These are phyloP conservation scores for Zaprionus capensis DNA, from an alignment of 1,140 invertebrate species.

Conservation along the genomic window DNA sequence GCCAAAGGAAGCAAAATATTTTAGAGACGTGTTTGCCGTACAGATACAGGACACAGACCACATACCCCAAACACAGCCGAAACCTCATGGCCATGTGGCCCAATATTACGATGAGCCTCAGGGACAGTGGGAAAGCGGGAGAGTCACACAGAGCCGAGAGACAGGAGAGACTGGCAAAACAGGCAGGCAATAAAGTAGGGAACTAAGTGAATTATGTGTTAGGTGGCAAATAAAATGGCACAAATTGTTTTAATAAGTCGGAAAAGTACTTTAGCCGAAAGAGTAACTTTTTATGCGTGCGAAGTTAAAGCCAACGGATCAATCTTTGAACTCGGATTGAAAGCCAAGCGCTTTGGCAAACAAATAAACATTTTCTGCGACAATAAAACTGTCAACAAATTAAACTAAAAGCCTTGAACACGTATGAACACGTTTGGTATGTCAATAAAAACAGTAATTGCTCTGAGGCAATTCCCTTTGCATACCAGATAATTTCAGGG, in stretches of 20 bases:
- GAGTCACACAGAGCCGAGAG: neutral
- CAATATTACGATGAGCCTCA: slow-evolving; percentile 51
- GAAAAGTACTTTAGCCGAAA: slow-evolving; percentile 15
- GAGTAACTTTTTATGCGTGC: slow-evolving; percentile 12
- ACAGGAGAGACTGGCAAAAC: slow-evolving; percentile 41
- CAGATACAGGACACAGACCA: slow-evolving; percentile 5
- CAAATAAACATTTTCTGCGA: neutral
- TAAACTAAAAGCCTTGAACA: slow-evolving; percentile 1
- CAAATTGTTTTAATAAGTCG: slow-evolving; percentile 59
- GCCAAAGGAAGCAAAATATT: slow-evolving; percentile 39
- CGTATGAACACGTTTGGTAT: neutral
- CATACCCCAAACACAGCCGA: neutral
- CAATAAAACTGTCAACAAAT: slow-evolving; percentile 5
- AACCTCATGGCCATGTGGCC: slow-evolving; percentile 44
- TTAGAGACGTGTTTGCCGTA: slow-evolving; percentile 40
- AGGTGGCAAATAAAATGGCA: slow-evolving; percentile 50
- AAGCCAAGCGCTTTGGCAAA: neutral
- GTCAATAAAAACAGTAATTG: neutral
- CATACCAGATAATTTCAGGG: neutral
- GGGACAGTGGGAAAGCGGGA: slow-evolving; percentile 32
- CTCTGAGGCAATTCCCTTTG: neutral
- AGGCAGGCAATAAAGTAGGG: slow-evolving; percentile 36
- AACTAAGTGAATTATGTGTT: slow-evolving; percentile 66
- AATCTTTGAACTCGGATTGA: neutral
- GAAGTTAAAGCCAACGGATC: slow-evolving; percentile 3